These are phyloP conservation scores for Stictonetta naevosa DNA, from an alignment of 2,113 vertebrate genomes.

Conservation along the genomic window DNA sequence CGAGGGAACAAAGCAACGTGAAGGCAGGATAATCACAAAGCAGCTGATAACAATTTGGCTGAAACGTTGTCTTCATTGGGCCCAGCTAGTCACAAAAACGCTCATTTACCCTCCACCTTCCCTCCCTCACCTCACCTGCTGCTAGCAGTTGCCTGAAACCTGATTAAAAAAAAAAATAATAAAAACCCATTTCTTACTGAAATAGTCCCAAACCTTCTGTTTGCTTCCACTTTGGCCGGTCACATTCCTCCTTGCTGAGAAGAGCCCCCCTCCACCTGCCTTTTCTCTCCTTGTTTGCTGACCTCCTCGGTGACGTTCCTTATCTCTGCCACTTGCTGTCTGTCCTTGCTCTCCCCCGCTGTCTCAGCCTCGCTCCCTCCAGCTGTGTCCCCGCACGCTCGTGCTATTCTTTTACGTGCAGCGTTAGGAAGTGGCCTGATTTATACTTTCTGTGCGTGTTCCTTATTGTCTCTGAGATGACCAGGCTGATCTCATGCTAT, in stretches of 20 bases:
- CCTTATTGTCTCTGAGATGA: not conserved
- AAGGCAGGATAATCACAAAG: too few relatives aligned
- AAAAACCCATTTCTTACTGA: not conserved
- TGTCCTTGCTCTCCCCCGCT: rapidly evolving
- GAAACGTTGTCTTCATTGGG: not conserved
- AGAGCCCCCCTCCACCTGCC: not conserved
- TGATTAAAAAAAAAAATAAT: too few relatives aligned
- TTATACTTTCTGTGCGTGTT: not conserved
- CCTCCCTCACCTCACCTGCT: rapidly evolving
- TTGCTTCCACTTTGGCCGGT: rapidly evolving
- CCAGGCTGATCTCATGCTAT: conserved; percentile 31
- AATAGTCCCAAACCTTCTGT: not conserved
- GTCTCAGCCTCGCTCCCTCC: not conserved
- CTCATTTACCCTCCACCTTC: rapidly evolving
- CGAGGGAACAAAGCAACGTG: too few relatives aligned
- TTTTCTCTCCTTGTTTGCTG: not conserved
- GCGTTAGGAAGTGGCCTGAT: not conserved
- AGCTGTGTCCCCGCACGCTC: not conserved
- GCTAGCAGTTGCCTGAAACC: not conserved
- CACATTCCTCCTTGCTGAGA: not conserved
- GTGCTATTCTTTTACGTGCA: rapidly evolving
- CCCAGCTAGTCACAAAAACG: not conserved
- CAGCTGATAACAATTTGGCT: too few relatives aligned
- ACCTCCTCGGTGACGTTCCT: not conserved
- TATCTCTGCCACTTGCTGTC: not conserved